Conservation (phyloP, 2,888 invertebrate genomes). For the Perizoma flavofasciatum region DNA sequence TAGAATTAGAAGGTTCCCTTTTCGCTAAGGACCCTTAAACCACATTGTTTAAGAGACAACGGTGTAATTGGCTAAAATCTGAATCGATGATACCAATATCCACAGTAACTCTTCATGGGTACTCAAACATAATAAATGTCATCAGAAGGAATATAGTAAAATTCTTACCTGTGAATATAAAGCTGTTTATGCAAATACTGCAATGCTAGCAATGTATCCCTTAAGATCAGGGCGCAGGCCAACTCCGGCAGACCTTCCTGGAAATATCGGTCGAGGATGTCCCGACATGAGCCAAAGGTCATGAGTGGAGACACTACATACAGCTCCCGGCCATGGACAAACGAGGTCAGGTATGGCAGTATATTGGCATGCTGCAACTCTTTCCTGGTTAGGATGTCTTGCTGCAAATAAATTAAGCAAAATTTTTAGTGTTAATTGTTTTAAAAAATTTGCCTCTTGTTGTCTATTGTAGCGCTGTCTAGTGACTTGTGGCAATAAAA, state of each 20-base stretch:
- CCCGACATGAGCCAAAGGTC: constrained; percentile 93
- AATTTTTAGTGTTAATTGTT: too few relatives aligned
- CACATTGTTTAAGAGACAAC: too few relatives aligned
- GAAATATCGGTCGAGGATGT: constrained; percentile 90
- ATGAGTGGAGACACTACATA: constrained; percentile 92
- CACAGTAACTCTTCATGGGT: too few relatives aligned
- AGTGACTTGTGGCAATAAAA: too few relatives aligned
- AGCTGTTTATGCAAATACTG: constrained; percentile 93
- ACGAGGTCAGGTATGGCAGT: constrained; percentile 89
- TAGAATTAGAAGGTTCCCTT: too few relatives aligned
- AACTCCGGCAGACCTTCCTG: constrained; percentile 91
- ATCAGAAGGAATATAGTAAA: not conserved
- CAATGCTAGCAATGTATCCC: constrained; percentile 90
- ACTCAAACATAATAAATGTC: too few relatives aligned
- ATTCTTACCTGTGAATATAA: constrained; percentile 90
- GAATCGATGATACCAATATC: too few relatives aligned
- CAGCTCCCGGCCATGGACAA: constrained; percentile 90
- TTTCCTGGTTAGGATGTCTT: constrained; percentile 90
- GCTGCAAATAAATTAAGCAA: constrained; percentile 71
- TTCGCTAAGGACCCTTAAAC: too few relatives aligned
- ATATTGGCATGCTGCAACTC: constrained; percentile 92
- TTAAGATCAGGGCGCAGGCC: constrained; percentile 90
- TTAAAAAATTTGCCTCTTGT: too few relatives aligned
- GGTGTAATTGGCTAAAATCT: too few relatives aligned
- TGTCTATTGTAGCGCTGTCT: too few relatives aligned